Evolutionary conservation across 1,140 invertebrate genomes (phyloP), one percentile per base, ranked within the genome.

Genomic region (Pachypsylla venusta): DNA sequence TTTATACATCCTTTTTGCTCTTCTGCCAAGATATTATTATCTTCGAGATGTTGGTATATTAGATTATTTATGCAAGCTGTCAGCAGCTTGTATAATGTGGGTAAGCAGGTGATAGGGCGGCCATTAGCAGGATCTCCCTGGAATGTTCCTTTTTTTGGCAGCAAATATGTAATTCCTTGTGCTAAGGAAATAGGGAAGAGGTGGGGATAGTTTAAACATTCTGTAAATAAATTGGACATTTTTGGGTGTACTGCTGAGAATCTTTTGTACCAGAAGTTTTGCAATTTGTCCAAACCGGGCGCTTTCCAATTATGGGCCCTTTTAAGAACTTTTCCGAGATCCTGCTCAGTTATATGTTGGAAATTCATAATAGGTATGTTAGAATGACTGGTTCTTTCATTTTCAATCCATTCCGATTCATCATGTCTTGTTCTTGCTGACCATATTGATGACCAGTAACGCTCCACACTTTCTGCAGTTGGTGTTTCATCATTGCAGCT

Each of bases 51-150:
- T 56, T 59, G 56, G 27, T 61, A 59, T 14, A 66, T 59, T n/a
- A 58, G 19, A 25, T 64, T 35, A 20, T 22, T 22, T 19, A 67
- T 60, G 25, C 60, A 63, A 19, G 60, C 22, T 25, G 64, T 65
- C 27, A 66, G 27, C 12, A 66, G 59, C 42, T 66, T 67, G 42
- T 67, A 67, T 1, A 67, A 19, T 2, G 63, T 66, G 20, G 54
- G 62, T 0, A 66, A 54, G 28, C 65, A 66, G 10, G 66, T 67
- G n/a, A 67, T 66, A 24, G 66, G 64, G 25, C 66, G 53, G 53
- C 61, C 64, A 25, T 65, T 65, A 5, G 53, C 53, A 24, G 66
- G 64, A 27, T 67, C 58, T 10, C 54, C 40, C n/a, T 54, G 58
- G 39, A 63, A 54, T 22, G 20, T 25, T n/a, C 62, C 60, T 63